Conservation (phyloP, 1,140 invertebrate species). For the Diachasmimorpha longicaudata region DNA sequence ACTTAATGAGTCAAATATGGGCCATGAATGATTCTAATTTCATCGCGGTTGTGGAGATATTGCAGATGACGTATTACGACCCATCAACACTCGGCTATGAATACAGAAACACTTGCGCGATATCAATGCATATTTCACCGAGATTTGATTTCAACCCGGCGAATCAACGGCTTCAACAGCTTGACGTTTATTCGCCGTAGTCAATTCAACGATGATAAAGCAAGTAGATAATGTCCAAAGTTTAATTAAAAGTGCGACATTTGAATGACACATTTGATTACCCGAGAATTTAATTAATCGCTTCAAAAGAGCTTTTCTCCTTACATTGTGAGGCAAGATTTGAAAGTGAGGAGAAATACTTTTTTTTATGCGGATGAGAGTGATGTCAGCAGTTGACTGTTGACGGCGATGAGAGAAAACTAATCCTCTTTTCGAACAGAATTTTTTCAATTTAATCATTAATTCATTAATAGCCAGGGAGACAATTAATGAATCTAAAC, state of each 20-base stretch:
- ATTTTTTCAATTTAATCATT: too few species aligned
- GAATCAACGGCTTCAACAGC: too few species aligned
- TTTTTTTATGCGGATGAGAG: background rate
- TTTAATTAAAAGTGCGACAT: constrained; percentile 64
- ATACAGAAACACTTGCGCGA: constrained; percentile 33
- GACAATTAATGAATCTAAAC: too few species aligned
- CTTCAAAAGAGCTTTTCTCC: constrained; percentile 42
- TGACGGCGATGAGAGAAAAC: constrained; percentile 13
- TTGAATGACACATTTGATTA: constrained; percentile 65
- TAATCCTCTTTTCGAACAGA: too few species aligned
- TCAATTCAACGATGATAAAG: constrained; percentile 58
- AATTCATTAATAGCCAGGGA: too few species aligned
- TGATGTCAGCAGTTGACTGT: background rate
- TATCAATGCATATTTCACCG: constrained; percentile 1
- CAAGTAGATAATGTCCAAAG: constrained; percentile 64
- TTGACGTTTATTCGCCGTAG: constrained; percentile 7
- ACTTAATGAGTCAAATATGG: too few species aligned
- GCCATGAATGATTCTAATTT: too few species aligned
- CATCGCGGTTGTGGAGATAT: too few species aligned
- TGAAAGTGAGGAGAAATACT: constrained; percentile 14
- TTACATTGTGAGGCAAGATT: background rate
- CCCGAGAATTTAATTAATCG: constrained; percentile 65
- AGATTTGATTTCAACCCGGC: background rate
- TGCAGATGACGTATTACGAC: too few species aligned
- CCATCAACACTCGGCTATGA: constrained; percentile 28